Evolutionary conservation across 2,113 vertebrate genomes (phyloP), one percentile per base, ranked within the genome.

Genomic region (Serinus canaria): DNA sequence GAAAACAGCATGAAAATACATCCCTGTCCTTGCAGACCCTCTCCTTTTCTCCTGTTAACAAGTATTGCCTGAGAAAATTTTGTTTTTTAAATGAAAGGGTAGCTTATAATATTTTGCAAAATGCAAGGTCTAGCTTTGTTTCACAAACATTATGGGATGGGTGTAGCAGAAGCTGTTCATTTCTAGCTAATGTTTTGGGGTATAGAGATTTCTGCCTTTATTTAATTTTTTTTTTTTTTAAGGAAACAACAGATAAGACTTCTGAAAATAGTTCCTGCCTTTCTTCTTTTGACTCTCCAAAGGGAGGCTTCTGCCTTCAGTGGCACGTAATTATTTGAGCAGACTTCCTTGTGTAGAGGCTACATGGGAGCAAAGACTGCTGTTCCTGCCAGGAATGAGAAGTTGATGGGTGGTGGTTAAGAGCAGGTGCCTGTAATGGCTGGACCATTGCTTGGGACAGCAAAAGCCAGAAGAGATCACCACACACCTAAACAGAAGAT

Each of bases 1-100:
- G 72, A 96, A 97, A 98, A 96, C 83, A 95, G 67, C 43, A 87
- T 85, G 64, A 94, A 87, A 97, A 96, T 93, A 95, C 52, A 94
- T 96, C 78, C 75, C 52, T 37, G 82, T 80, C 53, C 87, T 68
- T 94, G 92, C 90, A 94, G 86, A 92, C 91, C 81, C 90, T 92
- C 91, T 90, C 46, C 20, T 96, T 96, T 95, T 93, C 94, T 94
- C 78, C 62, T 70, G 37, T 82, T 94, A 96, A 67, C 33, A 89
- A 76, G 43, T 17, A 70, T 63, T 60, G 66, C 39, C 53, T 70
- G 73, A 59, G n/a, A 46, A 76, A 83, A 31, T 47, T 52, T 75
- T 53, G 30, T 0, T 15, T 83, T 76, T 69, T 41, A 41, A 77
- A 73, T 56, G 1, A 63, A 73, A 95, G 60, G 30, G 15, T 83